Conservation (phyloP, 2,888 invertebrate species). For the Crepidodera aurea region DNA sequence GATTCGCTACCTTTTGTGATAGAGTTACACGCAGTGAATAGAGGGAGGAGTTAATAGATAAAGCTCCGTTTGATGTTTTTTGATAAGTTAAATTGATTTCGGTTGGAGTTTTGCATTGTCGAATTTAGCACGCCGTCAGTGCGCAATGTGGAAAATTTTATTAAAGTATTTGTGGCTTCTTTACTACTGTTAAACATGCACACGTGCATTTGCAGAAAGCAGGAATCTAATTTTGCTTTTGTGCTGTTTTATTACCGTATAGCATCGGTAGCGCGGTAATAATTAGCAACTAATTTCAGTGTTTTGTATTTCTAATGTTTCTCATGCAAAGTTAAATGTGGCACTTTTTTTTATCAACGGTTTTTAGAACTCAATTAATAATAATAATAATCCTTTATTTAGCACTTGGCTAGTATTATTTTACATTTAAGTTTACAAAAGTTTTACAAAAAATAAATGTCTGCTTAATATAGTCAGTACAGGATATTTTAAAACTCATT, state of each 20-base stretch:
- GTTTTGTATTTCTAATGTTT: too few species aligned
- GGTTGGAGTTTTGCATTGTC: not conserved
- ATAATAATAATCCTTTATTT: too few species aligned
- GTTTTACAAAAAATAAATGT: too few species aligned
- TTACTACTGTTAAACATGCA: slow-evolving; percentile 1
- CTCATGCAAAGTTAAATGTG: too few species aligned
- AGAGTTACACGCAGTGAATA: slow-evolving; percentile 7
- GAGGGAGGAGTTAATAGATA: slow-evolving; percentile 17
- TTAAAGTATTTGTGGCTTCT: not conserved
- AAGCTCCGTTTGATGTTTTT: not conserved
- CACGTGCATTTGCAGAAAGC: not conserved
- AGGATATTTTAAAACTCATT: too few species aligned
- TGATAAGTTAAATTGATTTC: slow-evolving; percentile 22
- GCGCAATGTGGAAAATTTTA: slow-evolving; percentile 7
- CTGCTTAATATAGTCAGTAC: too few species aligned
- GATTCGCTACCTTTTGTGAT: not conserved
- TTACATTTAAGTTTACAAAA: too few species aligned
- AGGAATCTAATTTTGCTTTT: slow-evolving; percentile 2
- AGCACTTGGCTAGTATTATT: too few species aligned
- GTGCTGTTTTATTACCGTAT: not conserved
- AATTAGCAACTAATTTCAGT: too few species aligned
- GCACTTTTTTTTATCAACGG: too few species aligned
- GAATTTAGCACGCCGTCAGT: slow-evolving; percentile 8
- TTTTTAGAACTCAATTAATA: too few species aligned
- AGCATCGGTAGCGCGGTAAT: not conserved